Conservation (phyloP, 2,888 invertebrate species). For the Heliconius ismenius region DNA sequence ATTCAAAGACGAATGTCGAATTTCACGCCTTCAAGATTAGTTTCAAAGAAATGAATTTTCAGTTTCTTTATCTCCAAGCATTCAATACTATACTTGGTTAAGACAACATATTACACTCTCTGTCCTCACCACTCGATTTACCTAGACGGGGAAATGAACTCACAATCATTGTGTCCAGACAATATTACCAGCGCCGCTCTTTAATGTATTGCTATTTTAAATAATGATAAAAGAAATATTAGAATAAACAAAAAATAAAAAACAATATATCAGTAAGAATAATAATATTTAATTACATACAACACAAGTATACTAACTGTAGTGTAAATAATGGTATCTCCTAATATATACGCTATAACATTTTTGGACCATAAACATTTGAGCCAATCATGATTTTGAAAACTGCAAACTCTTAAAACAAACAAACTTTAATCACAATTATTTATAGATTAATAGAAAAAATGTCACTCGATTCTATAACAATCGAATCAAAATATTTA, state of each 20-base stretch:
- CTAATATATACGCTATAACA: slow-evolving; percentile 56
- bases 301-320: slow-evolving; percentile 69
- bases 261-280: slow-evolving; percentile 60
- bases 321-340: slow-evolving; percentile 63
- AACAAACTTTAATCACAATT: slow-evolving; percentile 19
- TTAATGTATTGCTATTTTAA: too few species aligned
- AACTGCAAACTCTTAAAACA: slow-evolving; percentile 29
- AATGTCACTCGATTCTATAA: slow-evolving; percentile 34
- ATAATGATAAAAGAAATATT: too few species aligned
- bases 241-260: slow-evolving; percentile 38
- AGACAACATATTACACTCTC: too few species aligned
- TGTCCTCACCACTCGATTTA: too few species aligned
- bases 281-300: slow-evolving; percentile 71
- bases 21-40: too few species aligned
- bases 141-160: too few species aligned
- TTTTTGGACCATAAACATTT: slow-evolving; percentile 56
- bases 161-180: too few species aligned
- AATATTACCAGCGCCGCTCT: too few species aligned
- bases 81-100: too few species aligned
- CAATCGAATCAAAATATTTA: slow-evolving; percentile 17
- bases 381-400: slow-evolving; percentile 52
- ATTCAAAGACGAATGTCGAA: too few species aligned
- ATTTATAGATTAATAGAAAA: slow-evolving; percentile 31
- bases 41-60: too few species aligned
- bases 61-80: too few species aligned